A percentile compares a stretch with the other conserved stretches of the same genome.
phyloP scores from a whole-genome alignment of 2,797 vertebrate genomes.

The Clarias fuscus region DNA sequence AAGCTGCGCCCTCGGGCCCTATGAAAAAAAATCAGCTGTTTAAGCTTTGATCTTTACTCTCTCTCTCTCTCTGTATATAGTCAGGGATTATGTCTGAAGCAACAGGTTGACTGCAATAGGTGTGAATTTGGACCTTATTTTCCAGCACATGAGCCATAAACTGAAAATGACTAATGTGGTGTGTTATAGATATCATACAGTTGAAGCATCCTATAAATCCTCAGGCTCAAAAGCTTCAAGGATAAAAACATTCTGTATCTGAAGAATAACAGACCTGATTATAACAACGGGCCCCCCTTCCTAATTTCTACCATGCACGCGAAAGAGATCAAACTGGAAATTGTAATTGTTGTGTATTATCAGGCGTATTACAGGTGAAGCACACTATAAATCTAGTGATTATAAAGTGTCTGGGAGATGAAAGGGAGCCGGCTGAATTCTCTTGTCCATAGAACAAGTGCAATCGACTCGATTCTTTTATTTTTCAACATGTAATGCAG shows the following conservation, averaged over 20 bases:
- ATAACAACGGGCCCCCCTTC: background rate
- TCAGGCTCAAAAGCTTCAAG: constrained; percentile 25
- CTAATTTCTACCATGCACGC: constrained; percentile 18
- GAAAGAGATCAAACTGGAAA: constrained; percentile 24
- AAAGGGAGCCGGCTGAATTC: constrained; percentile 19
- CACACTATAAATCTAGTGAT: constrained; percentile 15
- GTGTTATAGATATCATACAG: constrained; percentile 12
- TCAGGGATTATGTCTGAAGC: constrained; percentile 41
- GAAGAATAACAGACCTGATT: constrained; percentile 28
- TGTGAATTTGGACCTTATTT: constrained; percentile 31
- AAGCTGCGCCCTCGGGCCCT: constrained; percentile 35
- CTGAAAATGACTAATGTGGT: constrained; percentile 21
- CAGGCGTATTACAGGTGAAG: constrained; percentile 26
- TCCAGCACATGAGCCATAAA: constrained; percentile 5
- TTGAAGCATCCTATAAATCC: constrained; percentile 14
- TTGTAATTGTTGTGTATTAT: constrained; percentile 32
- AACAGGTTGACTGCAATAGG: constrained; percentile 30
- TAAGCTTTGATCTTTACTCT: constrained; percentile 44
- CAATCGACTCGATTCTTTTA: background rate
- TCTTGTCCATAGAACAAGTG: constrained; percentile 23
- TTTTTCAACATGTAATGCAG: constrained; percentile 1
- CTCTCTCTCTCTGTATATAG: background rate
- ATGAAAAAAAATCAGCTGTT: constrained; percentile 46
- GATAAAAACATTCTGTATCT: constrained; percentile 4
- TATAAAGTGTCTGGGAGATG: constrained; percentile 22